Evolutionary conservation across 2,888 invertebrate genomes (phyloP), one percentile per base, ranked within the genome.

Genomic region (Amorpha juglandis): DNA sequence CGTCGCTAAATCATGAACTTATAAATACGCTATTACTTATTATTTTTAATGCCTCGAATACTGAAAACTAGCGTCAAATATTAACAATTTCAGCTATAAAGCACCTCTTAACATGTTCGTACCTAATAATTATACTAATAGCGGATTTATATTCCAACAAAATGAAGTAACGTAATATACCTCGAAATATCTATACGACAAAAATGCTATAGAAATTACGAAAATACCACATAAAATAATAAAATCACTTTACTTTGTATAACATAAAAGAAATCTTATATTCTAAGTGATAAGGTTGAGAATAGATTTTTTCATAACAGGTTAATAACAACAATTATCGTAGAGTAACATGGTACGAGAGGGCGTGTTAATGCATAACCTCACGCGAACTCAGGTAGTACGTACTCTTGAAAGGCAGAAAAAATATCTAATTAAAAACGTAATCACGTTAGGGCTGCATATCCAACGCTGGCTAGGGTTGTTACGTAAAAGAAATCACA

Each of bases 321-420:
- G 71, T 80, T 82, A 77, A 82, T 82, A 84, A 78, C 76, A 78
- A 75, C 78, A 84, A 84, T 85, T 82, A 85, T 79, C 73, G 75
- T 78, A 71, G 75, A 80, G 75, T 75, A 78, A 77, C 76, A 73
- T 71, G 68, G 70, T 75, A 78, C 75, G 75, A 77, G 78, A 78
- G 78, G 70, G 78, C 78, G 78, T 78, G 81, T 75, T 86, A 86
- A 87, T 84, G 80, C 75, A 79, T 74, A 78, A 75, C 72, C 76
- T 76, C 87, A 86, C 82, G 85, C 83, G 71, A 87, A 69, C 73
- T 69, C 67, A 63, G 66, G 69, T 73, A 71, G 73, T 74, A 71
- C 70, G 73, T 74, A 71, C 70, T 66, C 71, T 68, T 63, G 62
- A 72, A 78, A 71, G 68, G 67, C 68, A 67, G 71, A 74, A 75